Percentiles rank a stretch among this genome's conserved stretches.
Conservation (phyloP, 2,113 vertebrate genomes). For the Scatophagus argus region DNA sequence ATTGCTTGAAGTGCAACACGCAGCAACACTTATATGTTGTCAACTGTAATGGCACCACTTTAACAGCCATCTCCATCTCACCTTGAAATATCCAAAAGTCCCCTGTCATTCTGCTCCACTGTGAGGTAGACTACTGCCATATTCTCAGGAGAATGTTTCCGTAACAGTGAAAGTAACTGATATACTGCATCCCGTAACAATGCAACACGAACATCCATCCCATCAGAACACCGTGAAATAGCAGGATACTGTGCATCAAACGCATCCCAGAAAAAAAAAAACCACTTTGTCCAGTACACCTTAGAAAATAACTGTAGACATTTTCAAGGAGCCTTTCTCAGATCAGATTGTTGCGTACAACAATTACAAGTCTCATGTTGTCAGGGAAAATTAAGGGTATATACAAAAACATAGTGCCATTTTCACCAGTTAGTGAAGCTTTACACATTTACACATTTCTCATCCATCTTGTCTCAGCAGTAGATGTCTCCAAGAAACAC, state of each 20-base stretch:
- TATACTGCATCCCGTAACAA: not conserved
- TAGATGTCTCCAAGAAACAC: not conserved
- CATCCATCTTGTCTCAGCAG: not conserved
- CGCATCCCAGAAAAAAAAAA: conserved; percentile 10
- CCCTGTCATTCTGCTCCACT: not conserved
- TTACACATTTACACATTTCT: not conserved
- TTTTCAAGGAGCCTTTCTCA: not conserved
- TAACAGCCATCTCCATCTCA: conserved; percentile 15
- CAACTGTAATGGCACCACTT: not conserved
- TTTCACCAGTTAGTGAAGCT: not conserved
- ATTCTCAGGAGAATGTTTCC: conserved; percentile 4
- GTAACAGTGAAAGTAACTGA: conserved; percentile 3
- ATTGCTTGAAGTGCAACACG: not conserved
- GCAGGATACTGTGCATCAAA: not conserved
- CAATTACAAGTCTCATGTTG: not conserved
- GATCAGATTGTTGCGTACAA: not conserved
- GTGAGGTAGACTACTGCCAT: not conserved
- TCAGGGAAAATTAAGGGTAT: not conserved
- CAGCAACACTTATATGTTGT: not conserved
- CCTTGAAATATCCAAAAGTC: not conserved
- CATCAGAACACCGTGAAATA: not conserved
- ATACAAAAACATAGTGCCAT: not conserved
- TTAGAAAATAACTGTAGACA: not conserved
- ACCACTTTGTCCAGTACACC: not conserved
- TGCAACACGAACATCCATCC: conserved; percentile 9